These are phyloP conservation scores for Rhodophaea formosa DNA, from an alignment of 2,888 invertebrate species.

Conservation along the genomic window DNA sequence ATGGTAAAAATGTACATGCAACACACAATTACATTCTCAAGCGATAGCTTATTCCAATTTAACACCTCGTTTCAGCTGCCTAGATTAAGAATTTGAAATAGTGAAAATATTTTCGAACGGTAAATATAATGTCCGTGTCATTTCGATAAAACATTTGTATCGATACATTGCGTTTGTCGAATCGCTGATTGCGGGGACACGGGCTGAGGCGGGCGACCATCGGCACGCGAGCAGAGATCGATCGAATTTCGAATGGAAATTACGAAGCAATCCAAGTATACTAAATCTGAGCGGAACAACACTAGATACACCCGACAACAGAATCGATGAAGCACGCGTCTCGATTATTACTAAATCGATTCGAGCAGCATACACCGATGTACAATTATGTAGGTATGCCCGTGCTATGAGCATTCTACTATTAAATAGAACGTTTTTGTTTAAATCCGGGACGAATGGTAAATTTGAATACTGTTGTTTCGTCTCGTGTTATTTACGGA, in stretches of 20 bases:
- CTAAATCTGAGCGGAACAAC: conserved; percentile 64
- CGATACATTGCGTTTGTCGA: conserved; percentile 51
- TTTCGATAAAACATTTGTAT: conserved; percentile 42
- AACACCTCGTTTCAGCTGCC: not conserved
- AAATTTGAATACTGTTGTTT: conserved; percentile 78
- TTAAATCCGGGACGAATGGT: conserved; percentile 76
- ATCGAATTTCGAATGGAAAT: conserved; percentile 49
- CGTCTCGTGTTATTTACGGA: conserved; percentile 66
- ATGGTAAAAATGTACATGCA: conserved; percentile 1
- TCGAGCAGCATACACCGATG: conserved; percentile 52
- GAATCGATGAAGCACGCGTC: conserved; percentile 63
- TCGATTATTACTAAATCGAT: conserved; percentile 67
- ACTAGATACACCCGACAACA: conserved; percentile 29
- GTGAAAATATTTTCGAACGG: conserved; percentile 21
- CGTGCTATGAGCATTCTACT: conserved; percentile 67
- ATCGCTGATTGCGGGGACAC: conserved; percentile 60
- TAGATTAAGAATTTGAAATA: not conserved
- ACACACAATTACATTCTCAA: not conserved
- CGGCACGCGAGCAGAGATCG: conserved; percentile 59
- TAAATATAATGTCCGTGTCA: conserved; percentile 38
- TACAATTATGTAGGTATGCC: conserved; percentile 43
- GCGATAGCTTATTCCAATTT: conserved; percentile 12
- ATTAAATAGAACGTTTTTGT: conserved; percentile 79
- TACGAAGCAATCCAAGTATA: conserved; percentile 46
- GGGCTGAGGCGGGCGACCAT: conserved; percentile 32